These are phyloP conservation scores for Leucosticte australis DNA, from an alignment of 2,113 vertebrate genomes.

Conservation along the genomic window DNA sequence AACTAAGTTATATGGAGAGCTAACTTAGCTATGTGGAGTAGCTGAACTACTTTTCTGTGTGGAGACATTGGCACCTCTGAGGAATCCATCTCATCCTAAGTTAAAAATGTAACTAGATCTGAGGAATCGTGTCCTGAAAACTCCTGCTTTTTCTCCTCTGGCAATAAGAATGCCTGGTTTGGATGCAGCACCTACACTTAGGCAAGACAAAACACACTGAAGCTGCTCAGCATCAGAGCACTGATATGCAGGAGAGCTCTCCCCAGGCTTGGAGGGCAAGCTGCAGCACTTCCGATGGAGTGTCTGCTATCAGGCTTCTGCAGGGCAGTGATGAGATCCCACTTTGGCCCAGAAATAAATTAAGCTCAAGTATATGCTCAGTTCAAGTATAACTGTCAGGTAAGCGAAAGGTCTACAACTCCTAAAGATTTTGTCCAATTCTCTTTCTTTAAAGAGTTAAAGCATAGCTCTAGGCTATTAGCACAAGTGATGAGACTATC, in stretches of 20 bases:
- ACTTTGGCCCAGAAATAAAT: neutral
- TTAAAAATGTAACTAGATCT: neutral
- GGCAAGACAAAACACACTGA: neutral
- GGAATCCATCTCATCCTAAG: neutral
- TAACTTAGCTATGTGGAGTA: neutral
- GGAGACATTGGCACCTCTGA: neutral
- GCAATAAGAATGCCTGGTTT: neutral
- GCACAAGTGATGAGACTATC: neutral
- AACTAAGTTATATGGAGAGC: neutral
- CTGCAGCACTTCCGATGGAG: neutral
- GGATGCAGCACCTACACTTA: neutral
- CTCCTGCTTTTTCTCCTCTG: neutral
- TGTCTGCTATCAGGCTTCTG: neutral
- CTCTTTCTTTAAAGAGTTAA: neutral
- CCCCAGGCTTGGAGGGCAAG: neutral
- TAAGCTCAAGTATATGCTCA: neutral
- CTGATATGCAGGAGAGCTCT: neutral
- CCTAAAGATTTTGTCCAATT: neutral
- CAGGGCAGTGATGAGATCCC: neutral
- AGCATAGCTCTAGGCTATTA: neutral
- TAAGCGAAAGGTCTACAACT: neutral
- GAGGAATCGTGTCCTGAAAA: neutral
- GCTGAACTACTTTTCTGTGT: neutral
- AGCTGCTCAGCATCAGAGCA: neutral
- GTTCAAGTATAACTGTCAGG: neutral